These are phyloP conservation scores for Geophilus truncorum DNA, from an alignment of 2,888 invertebrate species.

Conservation along the genomic window DNA sequence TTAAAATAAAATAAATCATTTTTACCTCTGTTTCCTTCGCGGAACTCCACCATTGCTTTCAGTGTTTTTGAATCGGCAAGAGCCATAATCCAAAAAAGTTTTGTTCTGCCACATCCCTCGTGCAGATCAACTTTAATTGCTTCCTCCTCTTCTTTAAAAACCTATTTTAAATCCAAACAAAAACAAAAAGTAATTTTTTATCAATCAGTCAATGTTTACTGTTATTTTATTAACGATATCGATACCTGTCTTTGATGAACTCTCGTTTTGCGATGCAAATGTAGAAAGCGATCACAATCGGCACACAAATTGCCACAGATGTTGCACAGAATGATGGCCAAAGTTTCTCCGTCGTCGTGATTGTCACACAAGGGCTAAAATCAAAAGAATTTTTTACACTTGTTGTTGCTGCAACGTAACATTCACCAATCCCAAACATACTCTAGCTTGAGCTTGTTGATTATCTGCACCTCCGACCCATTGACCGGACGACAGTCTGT, in stretches of 20 bases:
- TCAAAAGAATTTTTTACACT: constrained; percentile 5
- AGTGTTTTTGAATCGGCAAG: constrained; percentile 88
- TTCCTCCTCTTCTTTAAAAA: constrained; percentile 93
- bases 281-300: constrained; percentile 92
- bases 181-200: neutral
- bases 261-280: constrained; percentile 80
- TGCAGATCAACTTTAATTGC: constrained; percentile 95
- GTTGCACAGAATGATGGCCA: constrained; percentile 86
- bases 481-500: constrained; percentile 69
- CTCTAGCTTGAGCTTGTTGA: constrained; percentile 54
- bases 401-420: neutral
- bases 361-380: constrained; percentile 81
- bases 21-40: constrained; percentile 57
- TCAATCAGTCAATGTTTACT: no score
- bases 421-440: constrained; percentile 39
- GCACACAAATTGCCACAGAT: constrained; percentile 88
- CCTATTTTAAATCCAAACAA: constrained; percentile 50
- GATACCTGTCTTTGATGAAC: constrained; percentile 75
- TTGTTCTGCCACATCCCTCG: constrained; percentile 88
- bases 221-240: no score
- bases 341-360: constrained; percentile 91
- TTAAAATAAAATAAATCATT: constrained; percentile 30
- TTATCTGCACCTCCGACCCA: constrained; percentile 64
- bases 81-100: constrained; percentile 89
- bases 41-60: constrained; percentile 69